Base-by-base conservation (phyloP, 2,888 invertebrate genomes). In the Tethea ocularis region DNA sequence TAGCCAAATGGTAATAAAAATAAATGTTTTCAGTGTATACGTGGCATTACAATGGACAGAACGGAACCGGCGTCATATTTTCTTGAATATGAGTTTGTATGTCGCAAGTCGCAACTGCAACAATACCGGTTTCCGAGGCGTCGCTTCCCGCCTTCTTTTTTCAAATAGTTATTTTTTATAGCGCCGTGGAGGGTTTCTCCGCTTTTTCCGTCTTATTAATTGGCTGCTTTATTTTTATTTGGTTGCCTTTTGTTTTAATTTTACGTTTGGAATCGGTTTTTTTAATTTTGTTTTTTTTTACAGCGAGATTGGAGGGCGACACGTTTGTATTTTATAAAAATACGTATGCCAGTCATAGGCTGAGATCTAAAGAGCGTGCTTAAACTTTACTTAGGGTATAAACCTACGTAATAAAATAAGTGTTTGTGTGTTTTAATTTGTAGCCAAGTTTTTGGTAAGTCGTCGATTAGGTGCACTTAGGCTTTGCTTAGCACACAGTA, bases 11-110 rank as follows among this genome's bases (percentile, higher is more conserved):
- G 71, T 70, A 75, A 79, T 82, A 80, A 81, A 80, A 80, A 75
- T 75, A 66, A 80, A 80, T 73, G 78, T 68, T 71, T 71, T 74
- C 78, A 71, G 66, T 71, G 68, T 62, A 68, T 67, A 73, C 61
- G 58, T 61, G 61, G 69, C 74, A 64, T 72, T 71, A 77, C 78
- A 80, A 80, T 74, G 74, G 74, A 66, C 74, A 72, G 51, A 56
- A 56, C 54, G 65, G 71, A 78, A 81, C 75, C 73, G 72, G 69
- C 74, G 72, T 80, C 82, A 82, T 85, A 85, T 86, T 82, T 85
- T 77, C 80, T 79, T 79, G 82, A 79, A 83, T 82, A 82, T 78
- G 80, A 83, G 77, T 71, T 63, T 64, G 66, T 46, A 46, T 46
- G 46, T 46, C 46, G 17, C 38, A 38, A 63, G 46, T 46, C 46